Base-by-base conservation (phyloP, 1,140 invertebrate species). In the Aethina tumida region DNA sequence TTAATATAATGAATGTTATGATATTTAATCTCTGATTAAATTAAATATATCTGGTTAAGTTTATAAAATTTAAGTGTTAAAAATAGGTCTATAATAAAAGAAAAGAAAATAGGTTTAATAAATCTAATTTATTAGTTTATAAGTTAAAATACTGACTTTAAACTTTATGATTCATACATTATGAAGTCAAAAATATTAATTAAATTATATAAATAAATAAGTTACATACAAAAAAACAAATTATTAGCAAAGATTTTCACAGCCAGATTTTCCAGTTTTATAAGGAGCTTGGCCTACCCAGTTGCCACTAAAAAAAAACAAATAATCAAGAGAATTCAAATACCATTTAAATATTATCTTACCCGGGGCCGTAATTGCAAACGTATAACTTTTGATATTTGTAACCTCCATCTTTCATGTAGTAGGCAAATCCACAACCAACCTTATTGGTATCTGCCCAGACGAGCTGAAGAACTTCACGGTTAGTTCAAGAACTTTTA, bases 301-400 rank as follows among this genome's bases (percentile, higher is more conserved):
- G 26, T 28, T 28, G 10, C 26, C 26, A 5, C 26, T 28, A 10
- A 28, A 28, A 28, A 10, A 28, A 10, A 24, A 24, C 21, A 24
- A n/a, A 24, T n/a, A 24, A 24, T 6, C 6, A 24, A 24, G 21
- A 7, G 6, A 24, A 24, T 24, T 24, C 6, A n/a, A n/a, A n/a
- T n/a, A n/a, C n/a, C n/a, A n/a, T n/a, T n/a, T n/a, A 19, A n/a
- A 53, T 34, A 47, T 20, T 39, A 36, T 60, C 66, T 68, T 65
- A 81, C 78, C 79, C 79, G 6, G 84, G 82, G 35, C 84, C 84
- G 55, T 88, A 89, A 65, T 89, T 88, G 67, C 85, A 89, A 8
- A 88, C 79, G 57, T 86, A 88, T 34, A 85, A 71, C 62, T 87
- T 87, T 36, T 77, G 81, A 56, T 82, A 84, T 27, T 81, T 79